Evolutionary conservation across 2,113 vertebrate genomes (phyloP), one percentile per base, ranked within the genome.

Genomic region (Neogobius melanostomus): DNA sequence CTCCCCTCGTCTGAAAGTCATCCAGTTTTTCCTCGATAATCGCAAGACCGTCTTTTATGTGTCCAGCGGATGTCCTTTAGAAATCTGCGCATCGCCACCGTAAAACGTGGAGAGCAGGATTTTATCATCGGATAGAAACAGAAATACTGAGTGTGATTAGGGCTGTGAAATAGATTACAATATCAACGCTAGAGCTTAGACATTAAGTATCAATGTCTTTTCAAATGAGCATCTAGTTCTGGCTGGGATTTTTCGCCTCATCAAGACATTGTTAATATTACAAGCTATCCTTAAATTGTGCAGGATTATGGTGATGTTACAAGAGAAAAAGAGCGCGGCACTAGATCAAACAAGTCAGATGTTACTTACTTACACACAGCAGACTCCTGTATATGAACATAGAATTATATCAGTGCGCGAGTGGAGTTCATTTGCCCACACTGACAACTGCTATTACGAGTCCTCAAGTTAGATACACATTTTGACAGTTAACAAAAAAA

Each of bases 1-100:
- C 86, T 91, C 88, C 87, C 68, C 83, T 80, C 81, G 82, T 91
- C 89, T 92, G 91, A 92, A 92, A 92, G 88, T 90, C 91, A 91
- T 92, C 85, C 88, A 81, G 78, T 90, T 89, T 91, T 89, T 89
- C 87, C 84, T 74, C 80, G 85, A 91, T 91, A 91, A 92, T 91
- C 89, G 83, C 84, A 82, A 84, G 83, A 90, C 91, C 90, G 89
- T 89, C 85, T 88, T 92, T 90, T 88, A 88, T 85, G 82, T 85
- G 85, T 90, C 82, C 78, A 79, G 69, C 48, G 45, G 80, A 82
- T 47, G 91, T 89, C 92, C 90, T 91, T 82, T 71, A 82, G 71
- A 84, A 82, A 87, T 84, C 81, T 69, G 66, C 70, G 82, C 36
- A 68, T 85, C 74, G 69, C 77, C 77, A 85, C 52, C 72, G 74